phyloP scores from a whole-genome alignment of 2,888 invertebrate genomes.

The Hyles lineata region DNA sequence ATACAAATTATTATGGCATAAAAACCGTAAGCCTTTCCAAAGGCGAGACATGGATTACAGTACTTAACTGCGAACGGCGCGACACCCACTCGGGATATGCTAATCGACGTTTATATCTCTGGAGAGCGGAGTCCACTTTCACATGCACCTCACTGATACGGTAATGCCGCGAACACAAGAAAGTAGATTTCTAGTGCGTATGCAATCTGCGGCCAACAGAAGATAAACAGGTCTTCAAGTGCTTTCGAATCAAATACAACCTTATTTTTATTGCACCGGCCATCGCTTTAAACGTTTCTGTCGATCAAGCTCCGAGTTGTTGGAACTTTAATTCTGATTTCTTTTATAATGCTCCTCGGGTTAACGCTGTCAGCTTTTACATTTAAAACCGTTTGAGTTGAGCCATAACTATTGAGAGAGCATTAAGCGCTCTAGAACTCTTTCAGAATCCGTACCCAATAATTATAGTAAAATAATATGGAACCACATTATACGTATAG shows the following conservation, averaged over 20 bases:
- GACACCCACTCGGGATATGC: slow-evolving; percentile 36
- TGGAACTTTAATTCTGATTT: background rate
- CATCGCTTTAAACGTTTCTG: background rate
- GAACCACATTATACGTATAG: no score
- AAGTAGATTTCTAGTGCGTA: slow-evolving; percentile 22
- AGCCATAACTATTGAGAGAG: no score
- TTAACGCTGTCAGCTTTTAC: no score
- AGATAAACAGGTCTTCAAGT: slow-evolving; percentile 20
- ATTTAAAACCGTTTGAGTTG: no score
- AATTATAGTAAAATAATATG: no score
- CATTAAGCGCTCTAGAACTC: no score
- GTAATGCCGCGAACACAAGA: slow-evolving; percentile 26
- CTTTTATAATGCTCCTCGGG: background rate
- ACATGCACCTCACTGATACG: slow-evolving; percentile 16
- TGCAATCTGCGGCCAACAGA: background rate
- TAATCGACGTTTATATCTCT: slow-evolving; percentile 30
- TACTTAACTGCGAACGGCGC: slow-evolving; percentile 16
- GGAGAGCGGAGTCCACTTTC: slow-evolving; percentile 20
- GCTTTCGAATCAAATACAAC: slow-evolving; percentile 19
- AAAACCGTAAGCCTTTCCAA: slow-evolving; percentile 9
- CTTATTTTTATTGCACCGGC: background rate
- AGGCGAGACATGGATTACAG: slow-evolving; percentile 23
- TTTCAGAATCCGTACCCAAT: no score
- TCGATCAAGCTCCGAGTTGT: background rate
- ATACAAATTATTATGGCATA: background rate